Evolutionary conservation across 2,113 vertebrate species (phyloP).

Genomic region (Nettapus auritus): DNA sequence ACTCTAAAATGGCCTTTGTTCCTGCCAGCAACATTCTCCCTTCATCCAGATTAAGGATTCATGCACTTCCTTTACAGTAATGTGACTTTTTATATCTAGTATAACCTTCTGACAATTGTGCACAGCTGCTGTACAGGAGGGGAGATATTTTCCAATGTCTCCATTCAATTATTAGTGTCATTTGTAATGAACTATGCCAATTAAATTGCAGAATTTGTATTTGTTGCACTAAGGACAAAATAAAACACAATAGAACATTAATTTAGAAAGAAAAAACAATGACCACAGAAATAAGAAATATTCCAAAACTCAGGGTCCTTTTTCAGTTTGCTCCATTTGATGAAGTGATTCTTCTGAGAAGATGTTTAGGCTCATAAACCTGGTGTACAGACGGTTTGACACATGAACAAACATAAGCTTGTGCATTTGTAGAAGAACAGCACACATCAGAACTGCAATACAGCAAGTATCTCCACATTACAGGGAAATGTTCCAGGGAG

Average conservation of each 20-base stretch:
- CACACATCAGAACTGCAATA: slow-evolving; percentile 67
- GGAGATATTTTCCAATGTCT: slow-evolving; percentile 45
- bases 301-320: slow-evolving; percentile 58
- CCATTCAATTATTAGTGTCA: slow-evolving; percentile 60
- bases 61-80: slow-evolving; percentile 10
- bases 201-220: slow-evolving; percentile 68
- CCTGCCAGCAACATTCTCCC: background rate
- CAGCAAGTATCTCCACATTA: slow-evolving; percentile 58
- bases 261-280: slow-evolving; percentile 69
- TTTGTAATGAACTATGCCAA: slow-evolving; percentile 66
- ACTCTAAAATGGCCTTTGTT: background rate
- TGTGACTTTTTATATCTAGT: background rate
- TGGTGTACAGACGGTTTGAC: slow-evolving; percentile 53
- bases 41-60: slow-evolving; percentile 30
- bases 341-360: slow-evolving; percentile 72
- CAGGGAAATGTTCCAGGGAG: slow-evolving; percentile 16
- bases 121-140: background rate
- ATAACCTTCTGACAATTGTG: background rate
- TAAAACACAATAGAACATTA: slow-evolving; percentile 64
- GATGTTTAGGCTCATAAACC: slow-evolving; percentile 64
- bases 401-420: slow-evolving; percentile 52
- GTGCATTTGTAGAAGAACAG: slow-evolving; percentile 29
- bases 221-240: slow-evolving; percentile 68
- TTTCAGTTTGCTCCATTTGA: slow-evolving; percentile 69
- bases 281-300: slow-evolving; percentile 57